Evolutionary conservation across 1,140 invertebrate genomes (phyloP), one percentile per base, ranked within the genome.

Genomic region (Trichomalopsis sarcophagae): DNA sequence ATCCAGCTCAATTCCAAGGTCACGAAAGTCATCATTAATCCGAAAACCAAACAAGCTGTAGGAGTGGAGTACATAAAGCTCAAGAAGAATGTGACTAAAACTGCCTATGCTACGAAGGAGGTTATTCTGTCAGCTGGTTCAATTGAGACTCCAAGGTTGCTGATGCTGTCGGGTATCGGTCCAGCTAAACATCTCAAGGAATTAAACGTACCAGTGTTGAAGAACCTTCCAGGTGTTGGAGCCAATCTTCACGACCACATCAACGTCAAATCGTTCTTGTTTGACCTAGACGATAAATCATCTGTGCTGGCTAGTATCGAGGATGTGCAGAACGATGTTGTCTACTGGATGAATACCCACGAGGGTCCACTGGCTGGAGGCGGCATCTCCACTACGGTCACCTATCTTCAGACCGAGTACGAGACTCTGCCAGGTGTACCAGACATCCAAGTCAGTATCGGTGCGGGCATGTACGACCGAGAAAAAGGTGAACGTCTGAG

Each of bases 161-260:
- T 95, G 4, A 92, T 94, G 89, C 84, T 93, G 7, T 91, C 90
- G 0, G 90, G 90, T 21, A 86, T 91, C 33, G 90, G 90, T 23
- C 88, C 88, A 81, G 17, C 84, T 23, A 11, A 77, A 30, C 17
- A 81, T 0, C 74, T 85, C 3, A 9, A 78, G 30, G 33, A 87
- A 17, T 27, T 86, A 9, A 88, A 90, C 30, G 92, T 94, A 33
- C 82, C 88, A 14, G 30, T 90, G 0, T 84, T 91, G 36, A 78
- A 89, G 11, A 87, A 93, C 86, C 85, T 93, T 11, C 88, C 89
- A 0, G 47, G 47, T 14, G 93, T 94, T 4, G 94, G 93, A 7
- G 75, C 90, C 21, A 94, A 94, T 85, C 88, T 94, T 17, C 93
- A 95, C 84, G 94, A 95, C 83, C 95, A 95, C 82, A 50, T 94